Conservation (phyloP, 2,888 invertebrate species). For the Coremacera marginata region DNA sequence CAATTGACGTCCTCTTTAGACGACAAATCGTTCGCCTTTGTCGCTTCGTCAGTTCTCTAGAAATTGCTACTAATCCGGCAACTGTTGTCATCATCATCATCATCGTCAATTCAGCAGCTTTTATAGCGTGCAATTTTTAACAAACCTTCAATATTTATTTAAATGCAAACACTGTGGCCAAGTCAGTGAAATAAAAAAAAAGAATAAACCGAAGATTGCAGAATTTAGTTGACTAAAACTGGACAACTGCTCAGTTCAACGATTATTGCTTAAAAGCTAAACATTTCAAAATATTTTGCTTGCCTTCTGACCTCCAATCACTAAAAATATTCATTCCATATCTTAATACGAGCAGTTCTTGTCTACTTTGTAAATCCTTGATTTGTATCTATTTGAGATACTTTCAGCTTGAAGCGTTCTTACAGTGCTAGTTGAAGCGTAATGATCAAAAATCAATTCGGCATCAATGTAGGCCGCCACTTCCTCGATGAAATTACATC, state of each 20-base stretch:
- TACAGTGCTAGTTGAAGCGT: too few species aligned
- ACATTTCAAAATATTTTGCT: background rate
- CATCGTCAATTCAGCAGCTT: conserved; percentile 10
- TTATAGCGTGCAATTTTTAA: conserved; percentile 11
- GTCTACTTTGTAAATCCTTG: background rate
- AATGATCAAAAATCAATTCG: background rate
- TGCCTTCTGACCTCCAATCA: too few species aligned
- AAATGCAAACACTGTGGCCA: background rate
- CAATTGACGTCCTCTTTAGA: conserved; percentile 32
- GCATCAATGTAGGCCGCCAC: background rate
- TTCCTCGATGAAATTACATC: background rate
- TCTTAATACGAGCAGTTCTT: too few species aligned
- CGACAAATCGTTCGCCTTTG: background rate
- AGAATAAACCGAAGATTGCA: too few species aligned
- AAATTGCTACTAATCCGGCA: background rate
- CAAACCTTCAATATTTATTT: conserved; percentile 15
- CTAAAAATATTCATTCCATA: too few species aligned
- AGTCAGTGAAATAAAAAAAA: background rate
- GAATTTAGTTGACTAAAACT: too few species aligned
- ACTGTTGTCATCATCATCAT: conserved; percentile 6
- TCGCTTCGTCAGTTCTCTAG: background rate
- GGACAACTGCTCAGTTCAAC: background rate
- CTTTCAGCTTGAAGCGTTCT: background rate
- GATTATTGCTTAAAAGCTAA: background rate
- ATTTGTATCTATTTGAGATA: background rate